Conservation (phyloP, 2,113 vertebrate species). For the Eptesicus fuscus region DNA sequence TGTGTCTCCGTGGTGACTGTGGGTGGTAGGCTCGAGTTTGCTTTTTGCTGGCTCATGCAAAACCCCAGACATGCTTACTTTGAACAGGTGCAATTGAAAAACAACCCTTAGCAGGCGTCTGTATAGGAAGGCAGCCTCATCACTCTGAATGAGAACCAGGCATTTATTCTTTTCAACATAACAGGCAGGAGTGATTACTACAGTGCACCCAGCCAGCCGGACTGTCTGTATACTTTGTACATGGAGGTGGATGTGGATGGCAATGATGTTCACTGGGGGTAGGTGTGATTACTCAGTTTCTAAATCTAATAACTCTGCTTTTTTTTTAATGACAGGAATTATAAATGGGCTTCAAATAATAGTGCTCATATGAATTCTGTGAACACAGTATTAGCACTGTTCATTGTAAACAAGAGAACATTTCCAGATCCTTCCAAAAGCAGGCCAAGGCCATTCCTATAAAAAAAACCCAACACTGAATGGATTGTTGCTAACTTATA, state of each 20-base stretch:
- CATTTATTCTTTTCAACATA: neutral
- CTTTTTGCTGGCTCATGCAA: slow-evolving; percentile 21
- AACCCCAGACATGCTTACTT: neutral
- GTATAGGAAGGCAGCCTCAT: neutral
- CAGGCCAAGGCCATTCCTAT: neutral
- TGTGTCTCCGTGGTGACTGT: neutral
- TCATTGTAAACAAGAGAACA: neutral
- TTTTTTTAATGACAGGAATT: slow-evolving; percentile 24
- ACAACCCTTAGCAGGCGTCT: neutral
- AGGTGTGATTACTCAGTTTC: slow-evolving; percentile 16
- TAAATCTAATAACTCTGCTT: slow-evolving; percentile 22
- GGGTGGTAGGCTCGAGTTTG: neutral
- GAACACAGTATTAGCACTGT: neutral
- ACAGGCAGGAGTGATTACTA: neutral
- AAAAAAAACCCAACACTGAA: neutral
- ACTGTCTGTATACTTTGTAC: neutral
- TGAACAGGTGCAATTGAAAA: neutral
- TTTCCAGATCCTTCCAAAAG: neutral
- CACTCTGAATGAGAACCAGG: neutral
- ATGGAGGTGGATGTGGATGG: neutral
- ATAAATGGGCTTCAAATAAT: neutral
- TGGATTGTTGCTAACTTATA: neutral
- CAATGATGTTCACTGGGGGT: slow-evolving; percentile 31
- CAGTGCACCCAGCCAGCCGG: neutral
- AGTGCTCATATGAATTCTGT: neutral